These are phyloP conservation scores for Octodonta nipae DNA, from an alignment of 2,888 invertebrate species.

Conservation along the genomic window DNA sequence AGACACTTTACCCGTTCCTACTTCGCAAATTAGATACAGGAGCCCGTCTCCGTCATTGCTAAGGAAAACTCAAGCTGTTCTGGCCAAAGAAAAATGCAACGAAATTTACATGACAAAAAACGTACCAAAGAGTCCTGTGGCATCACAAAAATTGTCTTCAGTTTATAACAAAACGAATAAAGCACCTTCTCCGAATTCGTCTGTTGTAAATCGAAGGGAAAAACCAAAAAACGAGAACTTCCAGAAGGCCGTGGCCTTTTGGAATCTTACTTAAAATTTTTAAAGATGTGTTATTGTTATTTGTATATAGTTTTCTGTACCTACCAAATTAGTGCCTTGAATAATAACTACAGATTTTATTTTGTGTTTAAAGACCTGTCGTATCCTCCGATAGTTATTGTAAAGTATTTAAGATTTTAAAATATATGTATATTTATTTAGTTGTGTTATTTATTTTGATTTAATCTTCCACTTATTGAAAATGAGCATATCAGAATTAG, in stretches of 20 bases:
- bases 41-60: slow-evolving; percentile 35
- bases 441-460: too few relatives aligned
- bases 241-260: slow-evolving; percentile 34
- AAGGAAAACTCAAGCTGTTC: slow-evolving; percentile 37
- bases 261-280: slow-evolving; percentile 29
- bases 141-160: slow-evolving; percentile 6
- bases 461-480: too few relatives aligned
- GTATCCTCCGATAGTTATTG: too few relatives aligned
- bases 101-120: slow-evolving; percentile 23
- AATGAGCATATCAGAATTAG: too few relatives aligned
- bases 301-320: too few relatives aligned
- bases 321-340: too few relatives aligned
- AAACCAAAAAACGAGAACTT: slow-evolving; percentile 32
- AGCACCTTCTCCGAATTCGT: slow-evolving; percentile 14
- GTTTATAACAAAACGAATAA: too few relatives aligned
- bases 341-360: too few relatives aligned
- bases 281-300: not conserved
- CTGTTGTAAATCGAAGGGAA: slow-evolving; percentile 16
- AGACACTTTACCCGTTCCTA: too few relatives aligned
- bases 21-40: slow-evolving; percentile 32
- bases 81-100: slow-evolving; percentile 34
- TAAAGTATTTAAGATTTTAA: too few relatives aligned
- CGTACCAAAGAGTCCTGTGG: slow-evolving; percentile 8
- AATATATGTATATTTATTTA: too few relatives aligned
- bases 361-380: too few relatives aligned